Evolutionary conservation across 2,888 invertebrate genomes (phyloP).

Genomic region (Antheraea yamamai): DNA sequence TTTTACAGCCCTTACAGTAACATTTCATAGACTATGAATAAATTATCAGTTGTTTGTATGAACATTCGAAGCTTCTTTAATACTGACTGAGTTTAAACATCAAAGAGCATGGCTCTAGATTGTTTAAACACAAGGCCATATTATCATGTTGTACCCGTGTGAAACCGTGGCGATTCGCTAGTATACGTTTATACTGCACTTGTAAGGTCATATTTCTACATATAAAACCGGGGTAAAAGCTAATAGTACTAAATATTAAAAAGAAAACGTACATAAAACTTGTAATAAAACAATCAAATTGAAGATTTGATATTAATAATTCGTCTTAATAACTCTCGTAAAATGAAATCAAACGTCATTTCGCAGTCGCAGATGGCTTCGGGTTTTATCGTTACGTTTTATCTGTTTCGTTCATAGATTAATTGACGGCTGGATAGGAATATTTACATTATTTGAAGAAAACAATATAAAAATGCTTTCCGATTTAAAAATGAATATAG

Average conservation of each 20-base stretch:
- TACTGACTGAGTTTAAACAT: too few species aligned
- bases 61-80: too few species aligned
- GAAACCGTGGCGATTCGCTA: too few species aligned
- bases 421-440: not conserved
- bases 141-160: too few species aligned
- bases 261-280: not conserved
- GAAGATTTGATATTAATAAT: not conserved
- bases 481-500: not conserved
- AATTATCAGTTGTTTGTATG: too few species aligned
- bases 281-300: not conserved
- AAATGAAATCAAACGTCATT: constrained; percentile 34
- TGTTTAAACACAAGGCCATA: too few species aligned
- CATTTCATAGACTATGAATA: too few species aligned
- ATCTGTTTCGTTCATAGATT: constrained; percentile 24
- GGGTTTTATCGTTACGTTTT: constrained; percentile 30
- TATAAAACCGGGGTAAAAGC: not conserved
- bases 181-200: too few species aligned
- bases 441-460: not conserved
- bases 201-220: too few species aligned
- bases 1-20: too few species aligned
- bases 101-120: too few species aligned
- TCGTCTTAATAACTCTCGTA: constrained; percentile 27
- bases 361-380: constrained; percentile 33
- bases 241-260: not conserved
- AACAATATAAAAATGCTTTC: not conserved